phyloP scores from a whole-genome alignment of 2,113 vertebrate species.

The Engraulis encrasicolus region DNA sequence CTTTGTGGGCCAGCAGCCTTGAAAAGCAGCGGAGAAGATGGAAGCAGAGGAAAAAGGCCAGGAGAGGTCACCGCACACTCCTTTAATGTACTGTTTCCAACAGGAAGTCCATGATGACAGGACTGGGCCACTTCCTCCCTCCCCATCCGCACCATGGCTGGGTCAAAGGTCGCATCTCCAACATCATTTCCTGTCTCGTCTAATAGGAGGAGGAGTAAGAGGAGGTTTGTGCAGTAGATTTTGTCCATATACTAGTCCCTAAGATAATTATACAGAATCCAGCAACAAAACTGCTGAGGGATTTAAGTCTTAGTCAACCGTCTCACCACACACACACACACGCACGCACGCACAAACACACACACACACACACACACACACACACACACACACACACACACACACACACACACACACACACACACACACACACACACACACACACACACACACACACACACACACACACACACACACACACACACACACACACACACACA shows the following conservation, averaged over 20 bases:
- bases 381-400: too few relatives aligned
- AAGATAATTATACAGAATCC: background rate
- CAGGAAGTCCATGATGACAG: slow-evolving; percentile 12
- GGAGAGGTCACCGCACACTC: background rate
- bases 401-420: too few relatives aligned
- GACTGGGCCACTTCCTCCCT: slow-evolving; percentile 11
- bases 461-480: too few relatives aligned
- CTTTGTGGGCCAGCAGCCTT: background rate
- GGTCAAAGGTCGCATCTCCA: slow-evolving; percentile 2
- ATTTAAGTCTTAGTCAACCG: background rate
- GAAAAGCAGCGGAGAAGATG: slow-evolving; percentile 4
- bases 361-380: too few relatives aligned
- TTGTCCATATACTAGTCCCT: background rate
- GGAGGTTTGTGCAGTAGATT: background rate
- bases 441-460: too few relatives aligned
- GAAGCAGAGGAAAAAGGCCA: background rate
- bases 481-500: too few relatives aligned
- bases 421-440: too few relatives aligned
- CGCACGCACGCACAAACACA: too few relatives aligned
- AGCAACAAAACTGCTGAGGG: background rate
- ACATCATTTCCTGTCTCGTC: background rate
- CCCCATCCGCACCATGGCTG: slow-evolving; percentile 3
- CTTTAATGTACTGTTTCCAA: slow-evolving; percentile 7
- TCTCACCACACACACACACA: slow-evolving; percentile 5
- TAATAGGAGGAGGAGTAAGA: too few relatives aligned